phyloP scores from a whole-genome alignment of 2,888 invertebrate species.

The Pelosia muscerda region DNA sequence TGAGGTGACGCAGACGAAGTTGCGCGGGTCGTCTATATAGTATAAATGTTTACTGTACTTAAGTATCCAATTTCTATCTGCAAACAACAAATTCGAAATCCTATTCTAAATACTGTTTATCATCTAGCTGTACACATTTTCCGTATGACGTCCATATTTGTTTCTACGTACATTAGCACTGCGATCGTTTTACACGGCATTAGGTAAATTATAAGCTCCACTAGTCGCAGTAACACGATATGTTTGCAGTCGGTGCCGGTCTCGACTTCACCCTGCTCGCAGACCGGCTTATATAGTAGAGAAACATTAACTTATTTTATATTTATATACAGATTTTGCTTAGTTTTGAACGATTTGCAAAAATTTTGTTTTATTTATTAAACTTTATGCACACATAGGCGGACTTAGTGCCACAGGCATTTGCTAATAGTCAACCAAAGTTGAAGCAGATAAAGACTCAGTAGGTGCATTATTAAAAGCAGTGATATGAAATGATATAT shows the following conservation, averaged over 20 bases:
- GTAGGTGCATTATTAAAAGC: too few species aligned
- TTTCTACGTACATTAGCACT: constrained; percentile 75
- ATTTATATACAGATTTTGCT: background rate
- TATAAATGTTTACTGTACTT: too few species aligned
- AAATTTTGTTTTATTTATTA: too few species aligned
- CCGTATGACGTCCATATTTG: constrained; percentile 62
- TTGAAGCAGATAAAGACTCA: too few species aligned
- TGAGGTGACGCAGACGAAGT: too few species aligned
- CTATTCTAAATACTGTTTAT: constrained; percentile 14
- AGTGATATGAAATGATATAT: too few species aligned
- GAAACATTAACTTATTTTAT: constrained; percentile 11
- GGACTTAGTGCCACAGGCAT: too few species aligned
- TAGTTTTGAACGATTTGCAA: too few species aligned
- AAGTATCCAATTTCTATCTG: background rate
- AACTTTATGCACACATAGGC: too few species aligned
- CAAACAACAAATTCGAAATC: constrained; percentile 9
- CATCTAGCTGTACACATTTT: constrained; percentile 27
- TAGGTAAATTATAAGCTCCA: constrained; percentile 86
- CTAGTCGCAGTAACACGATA: constrained; percentile 79
- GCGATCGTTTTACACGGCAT: constrained; percentile 83
- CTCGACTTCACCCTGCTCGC: constrained; percentile 62
- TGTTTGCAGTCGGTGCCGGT: constrained; percentile 77
- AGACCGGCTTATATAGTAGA: constrained; percentile 51
- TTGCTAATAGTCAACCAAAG: too few species aligned
- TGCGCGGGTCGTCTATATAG: too few species aligned